Conservation (phyloP, 2,888 invertebrate genomes). For the Thereva unica region DNA sequence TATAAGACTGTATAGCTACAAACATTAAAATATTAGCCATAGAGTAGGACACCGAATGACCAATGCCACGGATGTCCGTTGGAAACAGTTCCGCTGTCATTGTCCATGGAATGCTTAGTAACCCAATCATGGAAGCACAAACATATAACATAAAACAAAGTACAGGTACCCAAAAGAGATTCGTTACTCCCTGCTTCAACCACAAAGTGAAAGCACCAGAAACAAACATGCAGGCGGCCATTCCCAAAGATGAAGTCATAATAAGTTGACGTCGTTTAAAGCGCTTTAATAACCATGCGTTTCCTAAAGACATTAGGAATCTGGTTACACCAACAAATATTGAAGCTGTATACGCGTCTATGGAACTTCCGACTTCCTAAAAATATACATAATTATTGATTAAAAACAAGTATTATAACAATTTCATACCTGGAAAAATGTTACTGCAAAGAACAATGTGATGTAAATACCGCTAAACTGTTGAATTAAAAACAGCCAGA, state of each 20-base stretch:
- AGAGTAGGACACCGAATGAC: conserved; percentile 64
- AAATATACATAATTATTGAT: neutral
- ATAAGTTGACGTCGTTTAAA: conserved; percentile 62
- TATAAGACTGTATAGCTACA: conserved; percentile 62
- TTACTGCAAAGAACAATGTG: conserved; percentile 65
- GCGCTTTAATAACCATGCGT: conserved; percentile 62
- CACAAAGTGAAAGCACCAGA: conserved; percentile 62
- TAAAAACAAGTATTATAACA: neutral
- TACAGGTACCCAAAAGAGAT: conserved; percentile 60
- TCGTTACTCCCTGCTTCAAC: conserved; percentile 55
- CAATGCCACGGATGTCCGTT: conserved; percentile 64
- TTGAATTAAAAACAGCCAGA: conserved; percentile 63
- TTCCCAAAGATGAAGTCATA: conserved; percentile 61
- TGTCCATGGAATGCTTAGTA: conserved; percentile 68
- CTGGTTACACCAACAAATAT: conserved; percentile 63
- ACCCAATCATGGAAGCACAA: conserved; percentile 64
- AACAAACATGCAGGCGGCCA: conserved; percentile 63
- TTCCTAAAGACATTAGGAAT: conserved; percentile 63
- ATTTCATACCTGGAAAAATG: conserved; percentile 61
- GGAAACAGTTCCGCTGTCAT: conserved; percentile 68
- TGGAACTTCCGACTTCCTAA: conserved; percentile 60
- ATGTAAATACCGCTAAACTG: conserved; percentile 67
- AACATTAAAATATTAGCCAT: conserved; percentile 65
- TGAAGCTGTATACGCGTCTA: conserved; percentile 63
- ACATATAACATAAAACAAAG: conserved; percentile 62